These are phyloP conservation scores for Astur gentilis DNA, from an alignment of 2,113 vertebrate genomes.

Conservation along the genomic window DNA sequence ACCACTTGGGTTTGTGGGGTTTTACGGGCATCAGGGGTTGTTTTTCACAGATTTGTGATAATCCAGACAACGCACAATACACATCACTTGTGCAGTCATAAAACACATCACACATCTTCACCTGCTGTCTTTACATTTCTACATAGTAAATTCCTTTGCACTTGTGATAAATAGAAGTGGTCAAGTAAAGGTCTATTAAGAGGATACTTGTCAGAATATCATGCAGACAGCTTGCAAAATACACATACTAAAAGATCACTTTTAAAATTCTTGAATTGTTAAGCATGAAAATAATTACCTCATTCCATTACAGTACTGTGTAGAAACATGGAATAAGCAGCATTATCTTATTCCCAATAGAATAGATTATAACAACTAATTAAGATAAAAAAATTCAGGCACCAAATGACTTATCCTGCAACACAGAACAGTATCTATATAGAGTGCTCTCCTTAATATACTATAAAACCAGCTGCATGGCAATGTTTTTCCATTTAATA, in stretches of 20 bases:
- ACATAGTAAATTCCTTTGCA: conserved; percentile 38
- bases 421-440: conserved; percentile 23
- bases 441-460: conserved; percentile 9
- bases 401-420: conserved; percentile 47
- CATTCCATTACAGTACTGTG: conserved; percentile 65
- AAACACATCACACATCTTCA: conserved; percentile 52
- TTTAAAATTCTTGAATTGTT: conserved; percentile 24
- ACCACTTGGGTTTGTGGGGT: neutral
- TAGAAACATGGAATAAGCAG: conserved; percentile 62
- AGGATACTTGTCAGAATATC: conserved; percentile 48
- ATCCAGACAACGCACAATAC: conserved; percentile 44
- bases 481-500: neutral
- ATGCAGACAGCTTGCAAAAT: conserved; percentile 72
- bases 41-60: conserved; percentile 72
- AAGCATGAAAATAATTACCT: conserved; percentile 59
- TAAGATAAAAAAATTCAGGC: conserved; percentile 57
- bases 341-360: conserved; percentile 47
- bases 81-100: conserved; percentile 38
- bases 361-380: conserved; percentile 38
- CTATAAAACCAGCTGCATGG: conserved; percentile 17
- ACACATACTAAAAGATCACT: conserved; percentile 42
- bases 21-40: neutral
- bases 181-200: conserved; percentile 46
- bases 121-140: conserved; percentile 13
- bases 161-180: conserved; percentile 57